Evolutionary conservation across 2,797 vertebrate species (phyloP).

Genomic region (Poecilia wingei): DNA sequence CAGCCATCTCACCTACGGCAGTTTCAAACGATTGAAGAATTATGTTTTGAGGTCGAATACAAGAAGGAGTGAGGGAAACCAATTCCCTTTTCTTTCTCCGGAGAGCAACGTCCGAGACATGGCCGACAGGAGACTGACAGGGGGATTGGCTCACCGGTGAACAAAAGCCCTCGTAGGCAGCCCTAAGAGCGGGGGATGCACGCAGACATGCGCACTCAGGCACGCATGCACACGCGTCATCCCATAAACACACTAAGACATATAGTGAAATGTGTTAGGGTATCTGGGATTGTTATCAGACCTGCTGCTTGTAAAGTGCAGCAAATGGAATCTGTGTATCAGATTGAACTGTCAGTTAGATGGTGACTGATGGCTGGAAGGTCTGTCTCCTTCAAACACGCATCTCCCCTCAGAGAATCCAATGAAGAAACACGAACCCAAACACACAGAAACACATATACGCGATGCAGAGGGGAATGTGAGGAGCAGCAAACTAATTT

Average conservation of each 20-base stretch:
- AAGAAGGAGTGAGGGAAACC: slow-evolving; percentile 37
- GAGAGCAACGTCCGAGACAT: slow-evolving; percentile 33
- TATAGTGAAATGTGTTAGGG: slow-evolving; percentile 30
- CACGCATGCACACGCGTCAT: background rate
- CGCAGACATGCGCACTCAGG: slow-evolving; percentile 11
- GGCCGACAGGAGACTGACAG: slow-evolving; percentile 63
- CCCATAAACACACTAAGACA: slow-evolving; percentile 15
- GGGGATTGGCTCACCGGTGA: slow-evolving; percentile 56
- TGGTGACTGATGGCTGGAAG: slow-evolving; percentile 70
- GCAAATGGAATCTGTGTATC: slow-evolving; percentile 78
- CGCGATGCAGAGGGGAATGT: slow-evolving; percentile 3
- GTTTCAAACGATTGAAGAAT: slow-evolving; percentile 22
- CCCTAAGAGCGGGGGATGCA: slow-evolving; percentile 45
- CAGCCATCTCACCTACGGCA: slow-evolving; percentile 20
- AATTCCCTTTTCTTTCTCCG: slow-evolving; percentile 52
- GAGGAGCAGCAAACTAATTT: slow-evolving; percentile 34
- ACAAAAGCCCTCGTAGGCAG: slow-evolving; percentile 60
- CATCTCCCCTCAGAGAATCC: slow-evolving; percentile 41
- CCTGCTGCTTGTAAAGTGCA: slow-evolving; percentile 62
- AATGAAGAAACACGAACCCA: slow-evolving; percentile 19
- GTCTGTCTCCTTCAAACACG: slow-evolving; percentile 55
- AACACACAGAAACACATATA: background rate
- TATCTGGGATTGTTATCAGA: slow-evolving; percentile 58
- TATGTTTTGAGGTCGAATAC: slow-evolving; percentile 48
- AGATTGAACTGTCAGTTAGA: slow-evolving; percentile 78